These are phyloP conservation scores for Herpetotheres cachinnans DNA, from an alignment of 2,113 vertebrate genomes.

Conservation along the genomic window DNA sequence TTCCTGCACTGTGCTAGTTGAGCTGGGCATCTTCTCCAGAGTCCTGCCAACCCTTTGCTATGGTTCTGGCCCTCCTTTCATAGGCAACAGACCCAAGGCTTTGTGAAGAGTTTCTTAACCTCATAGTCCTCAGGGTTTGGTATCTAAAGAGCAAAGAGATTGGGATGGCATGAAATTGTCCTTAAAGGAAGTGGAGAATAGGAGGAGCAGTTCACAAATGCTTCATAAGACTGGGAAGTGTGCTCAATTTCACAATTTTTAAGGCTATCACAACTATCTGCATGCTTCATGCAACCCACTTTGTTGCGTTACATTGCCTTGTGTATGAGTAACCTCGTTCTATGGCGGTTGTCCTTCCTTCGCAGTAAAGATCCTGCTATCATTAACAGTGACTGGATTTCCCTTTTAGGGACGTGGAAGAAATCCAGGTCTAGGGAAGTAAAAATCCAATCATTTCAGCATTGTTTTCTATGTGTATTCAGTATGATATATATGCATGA, in stretches of 20 bases:
- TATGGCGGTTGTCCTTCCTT: background rate
- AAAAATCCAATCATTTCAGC: background rate
- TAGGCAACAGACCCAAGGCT: background rate
- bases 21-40: background rate
- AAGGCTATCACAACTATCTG: background rate
- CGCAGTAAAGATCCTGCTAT: fast-evolving
- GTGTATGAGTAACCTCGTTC: background rate
- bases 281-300: background rate
- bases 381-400: background rate
- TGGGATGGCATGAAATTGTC: background rate
- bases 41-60: background rate
- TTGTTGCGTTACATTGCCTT: background rate
- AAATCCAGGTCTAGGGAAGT: background rate
- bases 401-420: background rate
- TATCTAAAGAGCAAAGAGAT: background rate
- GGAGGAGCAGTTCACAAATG: background rate
- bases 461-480: background rate
- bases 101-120: background rate
- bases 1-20: background rate
- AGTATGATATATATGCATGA: no score
- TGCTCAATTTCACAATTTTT: background rate
- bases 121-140: background rate
- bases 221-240: background rate
- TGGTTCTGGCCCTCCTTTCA: background rate
- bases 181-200: background rate